Evolutionary conservation across 2,888 invertebrate genomes (phyloP).

Genomic region (Drosophila glabriapex): DNA sequence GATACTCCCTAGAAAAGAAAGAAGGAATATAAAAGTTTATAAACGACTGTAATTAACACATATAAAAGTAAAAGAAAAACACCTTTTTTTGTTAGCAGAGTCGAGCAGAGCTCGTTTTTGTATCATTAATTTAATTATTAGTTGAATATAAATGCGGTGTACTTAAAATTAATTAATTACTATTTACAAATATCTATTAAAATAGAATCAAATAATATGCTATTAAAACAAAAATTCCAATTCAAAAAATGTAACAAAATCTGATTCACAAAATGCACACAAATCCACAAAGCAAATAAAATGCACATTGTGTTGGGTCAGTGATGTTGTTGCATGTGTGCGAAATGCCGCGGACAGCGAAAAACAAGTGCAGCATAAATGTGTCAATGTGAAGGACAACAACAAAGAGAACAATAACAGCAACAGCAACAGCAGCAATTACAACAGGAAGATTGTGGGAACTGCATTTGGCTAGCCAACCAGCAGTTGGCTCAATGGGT

Average conservation of each 20-base stretch:
- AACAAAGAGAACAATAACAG: slow-evolving; percentile 7
- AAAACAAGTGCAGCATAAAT: slow-evolving; percentile 46
- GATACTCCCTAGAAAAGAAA: neutral
- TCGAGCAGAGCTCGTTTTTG: neutral
- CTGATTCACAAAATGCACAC: neutral
- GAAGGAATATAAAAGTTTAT: neutral
- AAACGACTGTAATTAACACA: rapidly evolving
- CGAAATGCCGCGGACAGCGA: slow-evolving; percentile 32
- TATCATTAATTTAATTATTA: neutral
- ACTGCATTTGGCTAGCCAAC: slow-evolving; percentile 37
- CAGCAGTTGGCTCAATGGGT: slow-evolving; percentile 39
- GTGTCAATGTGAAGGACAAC: slow-evolving; percentile 75
- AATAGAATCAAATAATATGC: neutral
- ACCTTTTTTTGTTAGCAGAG: neutral
- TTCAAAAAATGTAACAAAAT: neutral
- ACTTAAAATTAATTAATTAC: neutral
- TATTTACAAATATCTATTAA: neutral
- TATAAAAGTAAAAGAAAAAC: neutral
- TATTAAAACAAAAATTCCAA: too few relatives aligned
- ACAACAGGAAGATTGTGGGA: slow-evolving; percentile 16
- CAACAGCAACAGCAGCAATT: neutral
- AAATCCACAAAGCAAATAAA: neutral
- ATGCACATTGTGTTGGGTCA: slow-evolving; percentile 61
- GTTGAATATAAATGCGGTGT: neutral
- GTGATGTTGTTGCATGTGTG: slow-evolving; percentile 49